Evolutionary conservation across 2,888 invertebrate genomes (phyloP).

Genomic region (Strigamia maritima): DNA sequence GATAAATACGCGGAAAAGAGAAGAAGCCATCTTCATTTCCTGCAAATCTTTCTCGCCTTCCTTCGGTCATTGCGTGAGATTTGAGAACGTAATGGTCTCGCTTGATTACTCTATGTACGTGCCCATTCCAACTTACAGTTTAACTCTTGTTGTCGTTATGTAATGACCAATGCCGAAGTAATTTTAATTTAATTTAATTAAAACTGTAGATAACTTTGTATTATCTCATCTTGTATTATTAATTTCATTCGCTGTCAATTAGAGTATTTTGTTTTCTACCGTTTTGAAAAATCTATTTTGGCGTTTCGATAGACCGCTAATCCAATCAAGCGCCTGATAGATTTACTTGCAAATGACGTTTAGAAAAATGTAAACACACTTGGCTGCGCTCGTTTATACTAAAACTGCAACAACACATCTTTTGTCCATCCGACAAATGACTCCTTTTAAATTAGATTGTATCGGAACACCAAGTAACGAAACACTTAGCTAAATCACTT

Average conservation of each 20-base stretch:
- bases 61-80: background rate
- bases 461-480: background rate
- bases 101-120: background rate
- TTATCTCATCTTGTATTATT: background rate
- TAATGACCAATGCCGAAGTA: background rate
- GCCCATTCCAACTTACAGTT: background rate
- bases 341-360: background rate
- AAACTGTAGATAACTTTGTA: background rate
- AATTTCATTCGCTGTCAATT: background rate
- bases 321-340: background rate
- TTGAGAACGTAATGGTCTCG: slow-evolving; percentile 24
- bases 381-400: background rate
- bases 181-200: background rate
- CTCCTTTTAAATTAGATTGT: background rate
- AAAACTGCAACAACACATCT: background rate
- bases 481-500: too few relatives aligned
- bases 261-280: background rate
- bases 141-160: too few relatives aligned
- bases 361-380: background rate
- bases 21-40: slow-evolving; percentile 24
- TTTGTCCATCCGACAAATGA: background rate
- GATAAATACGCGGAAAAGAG: background rate
- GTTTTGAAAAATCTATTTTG: background rate
- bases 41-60: slow-evolving; percentile 13
- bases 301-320: background rate